Conservation (phyloP, 2,113 vertebrate genomes). For the Chauna torquata region DNA sequence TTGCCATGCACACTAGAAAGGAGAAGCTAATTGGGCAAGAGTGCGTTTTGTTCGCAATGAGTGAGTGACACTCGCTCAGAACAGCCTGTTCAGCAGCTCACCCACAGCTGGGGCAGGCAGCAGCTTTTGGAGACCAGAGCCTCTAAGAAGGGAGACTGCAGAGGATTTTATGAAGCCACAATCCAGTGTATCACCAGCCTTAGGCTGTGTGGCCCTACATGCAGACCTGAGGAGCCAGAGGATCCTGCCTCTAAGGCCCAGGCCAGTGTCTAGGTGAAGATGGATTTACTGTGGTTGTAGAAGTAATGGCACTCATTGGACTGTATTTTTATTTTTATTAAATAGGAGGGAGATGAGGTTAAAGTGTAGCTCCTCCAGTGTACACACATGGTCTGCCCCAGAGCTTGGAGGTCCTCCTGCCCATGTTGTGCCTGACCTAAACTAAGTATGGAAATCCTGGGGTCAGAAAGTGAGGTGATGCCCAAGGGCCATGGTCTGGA, state of each 20-base stretch:
- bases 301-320: neutral
- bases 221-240: neutral
- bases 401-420: neutral
- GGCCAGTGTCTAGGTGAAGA: neutral
- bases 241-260: neutral
- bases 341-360: neutral
- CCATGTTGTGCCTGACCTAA: neutral
- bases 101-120: neutral
- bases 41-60: neutral
- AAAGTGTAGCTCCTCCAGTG: rapidly evolving
- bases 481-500: neutral
- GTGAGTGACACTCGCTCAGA: neutral
- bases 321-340: neutral
- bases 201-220: neutral
- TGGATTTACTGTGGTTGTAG: neutral
- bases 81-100: neutral
- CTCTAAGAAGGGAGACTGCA: neutral
- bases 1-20: neutral
- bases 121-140: neutral
- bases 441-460: neutral
- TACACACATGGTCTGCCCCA: neutral
- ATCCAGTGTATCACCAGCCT: neutral
- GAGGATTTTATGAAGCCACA: neutral
- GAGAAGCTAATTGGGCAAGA: neutral
- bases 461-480: neutral